Evolutionary conservation across 2,113 vertebrate genomes (phyloP).

Genomic region (Lipotes vexillifer): DNA sequence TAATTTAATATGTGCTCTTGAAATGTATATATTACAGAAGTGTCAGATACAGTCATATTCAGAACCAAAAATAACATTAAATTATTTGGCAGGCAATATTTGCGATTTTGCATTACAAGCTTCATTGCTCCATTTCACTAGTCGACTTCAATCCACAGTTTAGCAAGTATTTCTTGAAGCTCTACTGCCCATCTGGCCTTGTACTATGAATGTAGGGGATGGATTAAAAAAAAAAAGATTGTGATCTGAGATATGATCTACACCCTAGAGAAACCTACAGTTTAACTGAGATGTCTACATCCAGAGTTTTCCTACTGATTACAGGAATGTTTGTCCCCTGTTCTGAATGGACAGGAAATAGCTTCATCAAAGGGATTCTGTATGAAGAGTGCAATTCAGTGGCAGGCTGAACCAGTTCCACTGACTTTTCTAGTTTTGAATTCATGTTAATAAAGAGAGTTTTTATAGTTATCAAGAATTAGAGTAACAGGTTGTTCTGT

Average conservation of each 20-base stretch:
- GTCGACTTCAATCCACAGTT: neutral
- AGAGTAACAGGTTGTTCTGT: neutral
- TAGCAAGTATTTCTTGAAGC: neutral
- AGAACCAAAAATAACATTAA: constrained; percentile 15
- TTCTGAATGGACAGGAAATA: neutral
- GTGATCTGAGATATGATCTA: neutral
- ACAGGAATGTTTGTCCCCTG: neutral
- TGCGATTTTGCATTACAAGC: neutral
- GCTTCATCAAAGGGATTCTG: neutral
- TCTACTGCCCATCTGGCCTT: neutral
- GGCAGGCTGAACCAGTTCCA: neutral
- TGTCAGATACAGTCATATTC: neutral
- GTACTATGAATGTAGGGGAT: neutral
- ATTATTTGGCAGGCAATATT: neutral
- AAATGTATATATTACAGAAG: neutral
- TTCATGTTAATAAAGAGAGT: neutral
- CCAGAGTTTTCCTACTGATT: neutral
- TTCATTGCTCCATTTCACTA: neutral
- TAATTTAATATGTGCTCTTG: neutral
- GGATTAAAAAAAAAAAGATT: neutral
- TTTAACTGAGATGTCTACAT: neutral
- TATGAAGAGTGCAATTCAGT: neutral
- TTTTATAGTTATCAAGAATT: neutral
- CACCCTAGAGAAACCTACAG: neutral
- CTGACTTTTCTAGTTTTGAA: neutral